phyloP scores from a whole-genome alignment of 1,140 invertebrate genomes.

The Vanessa atalanta region DNA sequence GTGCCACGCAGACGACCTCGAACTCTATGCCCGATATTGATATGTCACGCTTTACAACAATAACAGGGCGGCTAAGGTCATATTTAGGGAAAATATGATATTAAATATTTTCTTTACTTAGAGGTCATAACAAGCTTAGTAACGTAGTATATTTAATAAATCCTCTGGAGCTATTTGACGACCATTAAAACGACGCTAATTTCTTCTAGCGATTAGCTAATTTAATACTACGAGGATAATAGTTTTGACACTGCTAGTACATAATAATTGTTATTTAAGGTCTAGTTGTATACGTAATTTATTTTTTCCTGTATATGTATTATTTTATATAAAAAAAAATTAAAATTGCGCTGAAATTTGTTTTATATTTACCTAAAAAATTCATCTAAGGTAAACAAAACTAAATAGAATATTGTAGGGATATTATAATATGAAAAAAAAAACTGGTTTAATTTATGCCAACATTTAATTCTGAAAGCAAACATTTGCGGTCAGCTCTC shows the following conservation, averaged over 20 bases:
- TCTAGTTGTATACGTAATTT: too few relatives aligned
- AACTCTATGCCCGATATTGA: constrained; percentile 64
- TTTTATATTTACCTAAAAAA: too few relatives aligned
- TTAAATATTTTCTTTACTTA: background rate
- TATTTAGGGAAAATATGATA: constrained; percentile 11
- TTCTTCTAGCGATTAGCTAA: too few relatives aligned
- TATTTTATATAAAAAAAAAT: too few relatives aligned
- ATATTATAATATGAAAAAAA: constrained; percentile 22
- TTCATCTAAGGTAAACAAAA: background rate
- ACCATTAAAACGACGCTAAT: too few relatives aligned
- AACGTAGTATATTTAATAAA: background rate
- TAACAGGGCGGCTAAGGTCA: constrained; percentile 34
- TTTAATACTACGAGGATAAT: too few relatives aligned
- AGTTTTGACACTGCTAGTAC: too few relatives aligned
- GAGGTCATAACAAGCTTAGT: background rate
- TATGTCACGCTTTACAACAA: constrained; percentile 42
- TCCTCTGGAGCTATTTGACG: background rate
- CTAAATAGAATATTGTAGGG: background rate
- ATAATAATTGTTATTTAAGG: too few relatives aligned
- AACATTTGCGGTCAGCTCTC: constrained; percentile 31
- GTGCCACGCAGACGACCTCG: constrained; percentile 60
- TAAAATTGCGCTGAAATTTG: too few relatives aligned
- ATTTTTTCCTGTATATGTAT: too few relatives aligned
- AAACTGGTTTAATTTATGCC: background rate
- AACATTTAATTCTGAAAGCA: constrained; percentile 25